Conservation (phyloP, 2,113 vertebrate genomes). For the Aptenodytes forsteri region DNA sequence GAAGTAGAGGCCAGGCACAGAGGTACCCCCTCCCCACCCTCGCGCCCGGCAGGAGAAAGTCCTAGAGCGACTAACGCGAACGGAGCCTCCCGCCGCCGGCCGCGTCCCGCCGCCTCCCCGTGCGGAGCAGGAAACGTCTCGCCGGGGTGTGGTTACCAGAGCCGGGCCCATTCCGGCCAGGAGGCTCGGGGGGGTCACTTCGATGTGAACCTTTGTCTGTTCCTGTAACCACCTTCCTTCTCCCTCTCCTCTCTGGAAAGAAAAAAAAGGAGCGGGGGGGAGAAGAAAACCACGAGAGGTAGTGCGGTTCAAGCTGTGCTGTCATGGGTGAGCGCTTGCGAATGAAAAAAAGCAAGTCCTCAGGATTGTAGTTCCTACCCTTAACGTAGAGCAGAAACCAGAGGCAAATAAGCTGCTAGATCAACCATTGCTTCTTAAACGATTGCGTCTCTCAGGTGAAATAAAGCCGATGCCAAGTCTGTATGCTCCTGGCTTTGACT, state of each 20-base stretch:
- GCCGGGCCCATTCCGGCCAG: rapidly evolving
- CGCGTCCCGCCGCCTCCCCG: neutral
- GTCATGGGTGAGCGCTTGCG: neutral
- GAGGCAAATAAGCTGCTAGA: neutral
- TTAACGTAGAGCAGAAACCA: neutral
- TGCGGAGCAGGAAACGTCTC: rapidly evolving
- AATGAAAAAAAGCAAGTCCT: neutral
- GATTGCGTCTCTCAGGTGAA: neutral
- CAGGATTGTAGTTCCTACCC: neutral
- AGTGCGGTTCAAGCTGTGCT: neutral
- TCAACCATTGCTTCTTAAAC: neutral
- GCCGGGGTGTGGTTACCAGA: neutral
- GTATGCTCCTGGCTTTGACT: neutral
- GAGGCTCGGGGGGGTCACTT: rapidly evolving
- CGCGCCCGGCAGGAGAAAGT: neutral
- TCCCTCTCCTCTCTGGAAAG: neutral
- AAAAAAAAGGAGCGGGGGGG: too few species aligned
- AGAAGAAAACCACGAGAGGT: neutral
- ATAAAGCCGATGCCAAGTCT: neutral
- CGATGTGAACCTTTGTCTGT: rapidly evolving
- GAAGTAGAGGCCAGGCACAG: neutral
- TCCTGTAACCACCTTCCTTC: neutral
- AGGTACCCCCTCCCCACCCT: neutral
- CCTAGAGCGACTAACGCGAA: neutral
- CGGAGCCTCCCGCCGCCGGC: neutral